Evolutionary conservation across 2,797 vertebrate species (phyloP).

Genomic region (Miichthys miiuy): DNA sequence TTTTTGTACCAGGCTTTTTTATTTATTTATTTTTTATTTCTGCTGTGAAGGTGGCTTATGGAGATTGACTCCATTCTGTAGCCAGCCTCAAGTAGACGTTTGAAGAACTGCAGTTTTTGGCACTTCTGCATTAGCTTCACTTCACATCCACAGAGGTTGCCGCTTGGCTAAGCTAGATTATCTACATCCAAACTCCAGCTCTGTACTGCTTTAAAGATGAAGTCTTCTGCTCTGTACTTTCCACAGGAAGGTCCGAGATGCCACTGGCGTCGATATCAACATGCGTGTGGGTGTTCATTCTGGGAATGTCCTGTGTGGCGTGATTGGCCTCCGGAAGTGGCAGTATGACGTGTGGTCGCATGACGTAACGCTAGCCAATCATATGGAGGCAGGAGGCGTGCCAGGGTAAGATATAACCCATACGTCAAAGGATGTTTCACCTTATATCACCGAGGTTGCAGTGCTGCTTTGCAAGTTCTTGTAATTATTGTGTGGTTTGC

Average conservation of each 20-base stretch:
- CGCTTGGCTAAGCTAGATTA: too few species aligned
- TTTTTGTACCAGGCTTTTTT: too few species aligned
- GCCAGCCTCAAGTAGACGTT: too few species aligned
- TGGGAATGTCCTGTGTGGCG: conserved; percentile 96
- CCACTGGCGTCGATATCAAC: conserved; percentile 96
- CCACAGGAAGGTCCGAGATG: conserved; percentile 94
- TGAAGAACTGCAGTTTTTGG: too few species aligned
- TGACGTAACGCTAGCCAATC: conserved; percentile 97
- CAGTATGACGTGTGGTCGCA: conserved; percentile 99
- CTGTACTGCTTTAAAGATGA: neutral
- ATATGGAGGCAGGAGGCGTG: conserved; percentile 98
- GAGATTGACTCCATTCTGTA: too few species aligned
- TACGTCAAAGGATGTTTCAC: neutral
- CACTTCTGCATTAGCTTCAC: too few species aligned
- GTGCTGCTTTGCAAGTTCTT: conserved; percentile 1
- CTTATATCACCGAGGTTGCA: neutral
- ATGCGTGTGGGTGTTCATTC: conserved; percentile 99
- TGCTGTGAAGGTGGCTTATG: too few species aligned
- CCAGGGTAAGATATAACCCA: conserved; percentile 88
- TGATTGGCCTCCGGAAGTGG: conserved; percentile 98
- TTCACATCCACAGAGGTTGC: too few species aligned
- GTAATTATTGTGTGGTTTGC: neutral
- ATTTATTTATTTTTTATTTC: too few species aligned
- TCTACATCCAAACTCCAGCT: neutral
- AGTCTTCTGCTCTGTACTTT: conserved; percentile 14